phyloP scores from a whole-genome alignment of 1,140 invertebrate species.

The Lordiphosa mommai region DNA sequence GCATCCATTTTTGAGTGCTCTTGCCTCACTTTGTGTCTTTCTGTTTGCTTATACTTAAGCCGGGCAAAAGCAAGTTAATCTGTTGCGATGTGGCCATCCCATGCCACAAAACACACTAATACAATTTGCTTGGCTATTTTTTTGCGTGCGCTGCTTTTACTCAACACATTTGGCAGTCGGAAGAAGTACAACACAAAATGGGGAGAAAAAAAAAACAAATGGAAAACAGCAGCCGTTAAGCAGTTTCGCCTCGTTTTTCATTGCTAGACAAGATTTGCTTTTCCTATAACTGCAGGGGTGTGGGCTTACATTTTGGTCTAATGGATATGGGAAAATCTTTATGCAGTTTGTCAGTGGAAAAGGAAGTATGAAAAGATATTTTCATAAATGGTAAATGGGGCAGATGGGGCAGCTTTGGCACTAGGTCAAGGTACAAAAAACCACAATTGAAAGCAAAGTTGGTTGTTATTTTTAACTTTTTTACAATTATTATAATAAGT shows the following conservation, averaged over 20 bases:
- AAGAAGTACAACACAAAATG: conserved; percentile 10
- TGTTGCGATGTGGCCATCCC: conserved; percentile 55
- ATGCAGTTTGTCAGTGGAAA: conserved; percentile 7
- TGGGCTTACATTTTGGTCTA: neutral
- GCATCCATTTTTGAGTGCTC: conserved; percentile 41
- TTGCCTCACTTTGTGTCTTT: neutral
- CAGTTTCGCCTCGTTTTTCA: conserved; percentile 73
- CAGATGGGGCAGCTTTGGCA: too few relatives aligned
- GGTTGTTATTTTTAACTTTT: too few relatives aligned
- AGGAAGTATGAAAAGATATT: too few relatives aligned
- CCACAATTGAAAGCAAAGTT: too few relatives aligned
- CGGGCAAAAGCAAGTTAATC: conserved; percentile 63
- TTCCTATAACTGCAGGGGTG: conserved; percentile 1
- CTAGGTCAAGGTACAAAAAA: too few relatives aligned
- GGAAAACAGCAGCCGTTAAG: conserved; percentile 61
- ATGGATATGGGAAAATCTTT: too few relatives aligned
- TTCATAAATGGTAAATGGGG: too few relatives aligned
- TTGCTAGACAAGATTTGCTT: conserved; percentile 61
- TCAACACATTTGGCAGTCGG: conserved; percentile 21
- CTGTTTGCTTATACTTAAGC: conserved; percentile 56
- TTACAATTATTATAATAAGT: too few relatives aligned
- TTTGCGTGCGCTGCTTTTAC: conserved; percentile 21
- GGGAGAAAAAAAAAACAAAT: conserved; percentile 24
- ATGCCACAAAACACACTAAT: conserved; percentile 33
- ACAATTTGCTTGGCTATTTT: conserved; percentile 57